These are phyloP conservation scores for Drosophila leontia DNA, from an alignment of 1,140 invertebrate genomes.

Conservation along the genomic window DNA sequence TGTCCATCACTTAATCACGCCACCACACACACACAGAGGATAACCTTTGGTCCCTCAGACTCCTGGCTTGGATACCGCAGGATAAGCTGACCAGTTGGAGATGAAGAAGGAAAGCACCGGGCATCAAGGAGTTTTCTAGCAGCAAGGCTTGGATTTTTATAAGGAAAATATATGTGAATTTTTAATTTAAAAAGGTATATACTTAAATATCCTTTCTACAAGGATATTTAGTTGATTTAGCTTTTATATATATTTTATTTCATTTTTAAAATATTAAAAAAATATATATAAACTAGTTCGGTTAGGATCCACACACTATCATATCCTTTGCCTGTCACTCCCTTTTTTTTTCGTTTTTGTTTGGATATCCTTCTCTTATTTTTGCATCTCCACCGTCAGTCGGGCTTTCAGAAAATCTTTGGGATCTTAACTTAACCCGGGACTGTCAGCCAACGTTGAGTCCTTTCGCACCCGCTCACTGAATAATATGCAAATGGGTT, in stretches of 20 bases:
- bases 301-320: not conserved
- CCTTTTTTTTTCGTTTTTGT: not conserved
- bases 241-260: too few species aligned
- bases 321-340: not conserved
- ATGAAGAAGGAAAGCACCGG: not conserved
- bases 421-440: conserved; percentile 38
- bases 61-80: conserved; percentile 7
- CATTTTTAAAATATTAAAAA: not conserved
- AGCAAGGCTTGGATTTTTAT: not conserved
- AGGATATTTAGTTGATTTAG: not conserved
- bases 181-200: not conserved
- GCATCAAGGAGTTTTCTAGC: too few species aligned
- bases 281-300: not conserved
- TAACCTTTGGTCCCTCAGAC: conserved; percentile 8
- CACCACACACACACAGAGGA: conserved; percentile 51
- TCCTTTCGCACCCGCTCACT: conserved; percentile 67
- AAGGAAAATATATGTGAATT: not conserved
- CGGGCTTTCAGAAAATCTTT: conserved; percentile 27
- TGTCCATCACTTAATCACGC: conserved; percentile 83
- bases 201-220: too few species aligned
- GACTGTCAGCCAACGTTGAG: conserved; percentile 49
- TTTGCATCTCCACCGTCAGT: conserved; percentile 18
- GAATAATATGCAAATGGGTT: conserved; percentile 78
- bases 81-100: conserved; percentile 10
- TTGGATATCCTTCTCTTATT: conserved; percentile 10